These are phyloP conservation scores for Rhorus exstirpatorius DNA, from an alignment of 2,888 invertebrate genomes.

Conservation along the genomic window DNA sequence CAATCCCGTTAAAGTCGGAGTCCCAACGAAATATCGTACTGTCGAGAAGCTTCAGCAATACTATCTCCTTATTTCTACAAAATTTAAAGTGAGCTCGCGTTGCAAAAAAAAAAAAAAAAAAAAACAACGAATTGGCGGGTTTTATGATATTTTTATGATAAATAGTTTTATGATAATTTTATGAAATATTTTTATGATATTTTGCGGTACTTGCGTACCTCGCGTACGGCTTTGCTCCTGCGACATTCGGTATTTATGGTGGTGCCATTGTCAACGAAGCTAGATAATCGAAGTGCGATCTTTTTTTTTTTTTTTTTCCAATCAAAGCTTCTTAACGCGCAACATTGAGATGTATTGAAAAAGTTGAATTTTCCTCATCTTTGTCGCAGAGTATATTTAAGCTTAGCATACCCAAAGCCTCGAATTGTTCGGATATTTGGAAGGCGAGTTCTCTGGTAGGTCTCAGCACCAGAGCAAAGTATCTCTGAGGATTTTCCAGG, in stretches of 20 bases:
- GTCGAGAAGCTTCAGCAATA: slow-evolving; percentile 98
- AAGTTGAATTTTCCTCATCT: neutral
- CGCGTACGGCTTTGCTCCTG: slow-evolving; percentile 97
- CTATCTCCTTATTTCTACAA: slow-evolving; percentile 97
- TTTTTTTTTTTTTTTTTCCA: too few relatives aligned
- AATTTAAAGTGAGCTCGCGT: slow-evolving; percentile 92
- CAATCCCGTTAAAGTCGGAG: slow-evolving; percentile 98
- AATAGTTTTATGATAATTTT: too few relatives aligned
- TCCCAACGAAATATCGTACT: slow-evolving; percentile 98
- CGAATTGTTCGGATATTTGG: slow-evolving; percentile 99
- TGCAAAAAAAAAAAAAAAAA: neutral
- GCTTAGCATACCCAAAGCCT: slow-evolving; percentile 93
- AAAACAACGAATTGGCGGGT: slow-evolving; percentile 94
- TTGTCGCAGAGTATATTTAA: neutral
- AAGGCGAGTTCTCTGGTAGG: slow-evolving; percentile 99
- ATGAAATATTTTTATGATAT: slow-evolving; percentile 99
- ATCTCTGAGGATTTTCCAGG: slow-evolving; percentile 96
- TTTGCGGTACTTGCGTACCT: slow-evolving; percentile 98
- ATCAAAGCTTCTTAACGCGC: too few relatives aligned
- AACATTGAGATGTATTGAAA: neutral
- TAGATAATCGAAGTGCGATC: too few relatives aligned
- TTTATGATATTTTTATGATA: too few relatives aligned
- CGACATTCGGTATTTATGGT: slow-evolving; percentile 91
- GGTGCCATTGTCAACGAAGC: too few relatives aligned
- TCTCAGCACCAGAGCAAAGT: slow-evolving; percentile 97